phyloP scores from a whole-genome alignment of 1,140 invertebrate genomes.

The Prorops nasuta region DNA sequence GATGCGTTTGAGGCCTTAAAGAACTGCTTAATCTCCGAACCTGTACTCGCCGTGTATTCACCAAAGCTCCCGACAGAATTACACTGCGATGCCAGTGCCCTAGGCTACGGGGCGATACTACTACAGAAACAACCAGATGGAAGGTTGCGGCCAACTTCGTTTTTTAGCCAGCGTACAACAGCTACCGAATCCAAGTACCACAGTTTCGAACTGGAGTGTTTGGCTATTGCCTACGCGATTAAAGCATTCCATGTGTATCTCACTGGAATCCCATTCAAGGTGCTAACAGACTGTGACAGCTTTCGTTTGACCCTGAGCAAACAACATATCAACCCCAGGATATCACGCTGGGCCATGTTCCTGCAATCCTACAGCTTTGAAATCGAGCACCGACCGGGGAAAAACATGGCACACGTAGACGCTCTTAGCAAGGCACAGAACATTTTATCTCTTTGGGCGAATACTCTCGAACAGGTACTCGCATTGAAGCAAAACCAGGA shows the following conservation, averaged over 20 bases:
- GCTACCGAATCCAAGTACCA: constrained; percentile 47
- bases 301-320: not conserved
- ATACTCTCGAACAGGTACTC: not conserved
- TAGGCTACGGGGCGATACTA: not conserved
- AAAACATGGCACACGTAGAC: constrained; percentile 30
- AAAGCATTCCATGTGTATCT: not conserved
- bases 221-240: constrained; percentile 40
- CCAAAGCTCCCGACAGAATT: not conserved
- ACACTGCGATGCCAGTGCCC: not conserved
- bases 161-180: constrained; percentile 43
- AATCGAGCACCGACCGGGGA: constrained; percentile 44
- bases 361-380: constrained; percentile 51
- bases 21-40: not conserved
- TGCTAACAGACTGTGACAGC: not conserved
- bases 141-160: not conserved
- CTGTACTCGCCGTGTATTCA: not conserved
- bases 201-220: constrained; percentile 54
- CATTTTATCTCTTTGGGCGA: not conserved
- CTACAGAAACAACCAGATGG: not conserved
- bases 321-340: constrained; percentile 40
- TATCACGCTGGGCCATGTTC: constrained; percentile 50
- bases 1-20: not conserved
- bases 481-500: constrained; percentile 1
- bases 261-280: not conserved
- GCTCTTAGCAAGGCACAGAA: not conserved